phyloP scores from a whole-genome alignment of 2,113 vertebrate species.

The Salvelinus sp. region DNA sequence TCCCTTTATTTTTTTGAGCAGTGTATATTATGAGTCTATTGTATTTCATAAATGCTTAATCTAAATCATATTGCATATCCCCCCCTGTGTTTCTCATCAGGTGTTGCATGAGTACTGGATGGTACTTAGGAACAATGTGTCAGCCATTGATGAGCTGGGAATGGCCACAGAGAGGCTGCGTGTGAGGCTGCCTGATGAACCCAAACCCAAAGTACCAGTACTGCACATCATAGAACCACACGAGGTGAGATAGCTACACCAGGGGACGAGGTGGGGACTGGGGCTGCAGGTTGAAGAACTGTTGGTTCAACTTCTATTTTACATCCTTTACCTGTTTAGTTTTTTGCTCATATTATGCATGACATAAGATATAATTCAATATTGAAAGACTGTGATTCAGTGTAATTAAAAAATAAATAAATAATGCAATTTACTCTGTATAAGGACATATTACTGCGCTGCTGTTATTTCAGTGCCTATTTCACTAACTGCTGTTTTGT shows the following conservation, averaged over 20 bases:
- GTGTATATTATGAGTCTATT: background rate
- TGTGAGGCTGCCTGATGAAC: slow-evolving; percentile 88
- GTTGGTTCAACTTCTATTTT: background rate
- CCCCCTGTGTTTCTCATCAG: slow-evolving; percentile 56
- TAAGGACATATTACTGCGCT: background rate
- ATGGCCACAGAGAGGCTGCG: slow-evolving; percentile 95
- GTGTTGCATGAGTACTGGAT: slow-evolving; percentile 98
- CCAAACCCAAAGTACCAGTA: slow-evolving; percentile 90
- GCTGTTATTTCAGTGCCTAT: background rate
- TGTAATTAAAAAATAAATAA: background rate
- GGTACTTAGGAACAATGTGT: slow-evolving; percentile 93
- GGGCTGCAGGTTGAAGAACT: background rate
- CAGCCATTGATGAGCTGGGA: slow-evolving; percentile 94
- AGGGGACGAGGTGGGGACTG: background rate
- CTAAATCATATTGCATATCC: too few relatives aligned
- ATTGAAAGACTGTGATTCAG: background rate
- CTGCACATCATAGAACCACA: slow-evolving; percentile 95
- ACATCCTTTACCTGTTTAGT: background rate
- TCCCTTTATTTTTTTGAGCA: too few relatives aligned
- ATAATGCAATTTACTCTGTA: background rate
- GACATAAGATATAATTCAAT: background rate
- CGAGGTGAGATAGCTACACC: slow-evolving; percentile 74
- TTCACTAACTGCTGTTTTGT: background rate
- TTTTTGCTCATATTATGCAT: too few relatives aligned
- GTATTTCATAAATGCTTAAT: background rate